A percentile compares a stretch with the other conserved stretches of the same genome.
phyloP scores from a whole-genome alignment of 2,888 invertebrate genomes.

The Dione vanillae region DNA sequence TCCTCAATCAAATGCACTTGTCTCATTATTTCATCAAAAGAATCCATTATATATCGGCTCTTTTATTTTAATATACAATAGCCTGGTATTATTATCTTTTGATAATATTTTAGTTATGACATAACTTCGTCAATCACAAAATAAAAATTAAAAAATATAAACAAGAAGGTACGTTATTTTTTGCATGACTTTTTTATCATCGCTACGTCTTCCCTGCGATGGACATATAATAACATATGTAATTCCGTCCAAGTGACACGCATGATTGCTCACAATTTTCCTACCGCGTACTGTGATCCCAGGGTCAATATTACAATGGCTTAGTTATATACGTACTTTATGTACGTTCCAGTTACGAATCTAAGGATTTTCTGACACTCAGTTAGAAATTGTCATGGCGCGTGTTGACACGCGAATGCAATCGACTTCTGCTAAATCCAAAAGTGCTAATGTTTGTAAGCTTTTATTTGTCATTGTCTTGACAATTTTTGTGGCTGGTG shows the following conservation, averaged over 20 bases:
- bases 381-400: slow-evolving; percentile 76
- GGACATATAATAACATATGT: slow-evolving; percentile 22
- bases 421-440: slow-evolving; percentile 62
- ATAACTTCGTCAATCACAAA: not conserved
- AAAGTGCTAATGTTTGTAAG: slow-evolving; percentile 63
- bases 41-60: slow-evolving; percentile 50
- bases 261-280: slow-evolving; percentile 43
- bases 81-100: not conserved
- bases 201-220: not conserved
- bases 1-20: slow-evolving; percentile 69
- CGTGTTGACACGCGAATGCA: slow-evolving; percentile 68
- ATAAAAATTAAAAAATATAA: not conserved
- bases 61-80: slow-evolving; percentile 16
- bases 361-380: slow-evolving; percentile 57
- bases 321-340: slow-evolving; percentile 55
- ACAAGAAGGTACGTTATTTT: not conserved
- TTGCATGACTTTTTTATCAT: not conserved
- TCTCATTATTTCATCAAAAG: slow-evolving; percentile 66
- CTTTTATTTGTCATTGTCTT: slow-evolving; percentile 59
- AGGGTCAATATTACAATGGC: slow-evolving; percentile 69
- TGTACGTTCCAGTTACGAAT: slow-evolving; percentile 66
- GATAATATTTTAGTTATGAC: not conserved
- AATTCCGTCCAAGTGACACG: slow-evolving; percentile 35
- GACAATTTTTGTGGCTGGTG: slow-evolving; percentile 53
- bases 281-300: slow-evolving; percentile 47